These are phyloP conservation scores for Rotaria macrura DNA, from an alignment of 2,888 invertebrate species.

Conservation along the genomic window DNA sequence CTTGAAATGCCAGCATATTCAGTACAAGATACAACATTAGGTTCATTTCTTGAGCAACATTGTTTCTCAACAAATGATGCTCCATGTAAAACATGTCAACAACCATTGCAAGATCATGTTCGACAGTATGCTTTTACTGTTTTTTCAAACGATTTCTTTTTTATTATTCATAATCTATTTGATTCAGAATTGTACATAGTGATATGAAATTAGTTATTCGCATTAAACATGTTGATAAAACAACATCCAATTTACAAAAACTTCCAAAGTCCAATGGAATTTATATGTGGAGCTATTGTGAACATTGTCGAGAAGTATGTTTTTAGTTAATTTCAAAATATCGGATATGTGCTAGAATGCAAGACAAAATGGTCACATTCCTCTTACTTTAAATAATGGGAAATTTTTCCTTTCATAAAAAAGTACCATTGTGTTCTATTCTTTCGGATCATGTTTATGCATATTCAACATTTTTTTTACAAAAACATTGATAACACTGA, in stretches of 20 bases:
- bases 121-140: background rate
- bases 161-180: no score
- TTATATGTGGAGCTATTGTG: slow-evolving; percentile 70
- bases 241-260: slow-evolving; percentile 35
- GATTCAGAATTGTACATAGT: background rate
- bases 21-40: slow-evolving; percentile 81
- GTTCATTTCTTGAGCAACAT: slow-evolving; percentile 80
- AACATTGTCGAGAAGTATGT: slow-evolving; percentile 54
- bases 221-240: background rate
- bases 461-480: no score
- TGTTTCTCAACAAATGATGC: slow-evolving; percentile 57
- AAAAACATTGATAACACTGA: no score
- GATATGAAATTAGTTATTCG: background rate
- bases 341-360: no score
- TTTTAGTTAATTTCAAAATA: no score
- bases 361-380: no score
- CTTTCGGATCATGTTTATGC: no score
- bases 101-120: background rate
- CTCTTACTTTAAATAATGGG: no score
- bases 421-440: no score
- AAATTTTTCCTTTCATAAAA: no score
- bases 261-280: slow-evolving; percentile 34
- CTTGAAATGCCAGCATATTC: slow-evolving; percentile 90
- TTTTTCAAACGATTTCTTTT: background rate
- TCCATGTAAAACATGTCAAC: background rate